Percentiles rank a stretch among this genome's conserved stretches.
These are phyloP conservation scores for Rhinophrynus dorsalis DNA, from an alignment of 2,797 vertebrate species.

Conservation along the genomic window DNA sequence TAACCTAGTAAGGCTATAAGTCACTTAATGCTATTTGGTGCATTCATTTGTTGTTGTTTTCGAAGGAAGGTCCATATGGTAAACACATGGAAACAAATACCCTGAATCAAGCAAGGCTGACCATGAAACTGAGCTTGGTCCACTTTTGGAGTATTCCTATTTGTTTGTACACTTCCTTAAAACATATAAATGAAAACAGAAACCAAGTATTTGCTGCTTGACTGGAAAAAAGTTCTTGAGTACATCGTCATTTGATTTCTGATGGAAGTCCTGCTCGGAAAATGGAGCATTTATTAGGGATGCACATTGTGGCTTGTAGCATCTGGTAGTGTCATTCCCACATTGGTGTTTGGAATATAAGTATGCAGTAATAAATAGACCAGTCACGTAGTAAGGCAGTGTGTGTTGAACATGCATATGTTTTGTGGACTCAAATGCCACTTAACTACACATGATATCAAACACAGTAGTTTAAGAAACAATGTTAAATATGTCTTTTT, in stretches of 20 bases:
- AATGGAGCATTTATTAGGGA: conserved; percentile 59
- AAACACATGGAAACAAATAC: conserved; percentile 56
- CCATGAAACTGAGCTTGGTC: conserved; percentile 54
- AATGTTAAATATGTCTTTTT: conserved; percentile 65
- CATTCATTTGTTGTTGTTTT: conserved; percentile 49
- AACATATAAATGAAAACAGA: conserved; percentile 60
- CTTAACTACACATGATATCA: conserved; percentile 73
- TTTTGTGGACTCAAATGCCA: conserved; percentile 78
- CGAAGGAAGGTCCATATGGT: conserved; percentile 56
- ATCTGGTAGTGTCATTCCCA: conserved; percentile 68
- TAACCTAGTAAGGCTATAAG: conserved; percentile 71
- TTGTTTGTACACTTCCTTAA: conserved; percentile 21
- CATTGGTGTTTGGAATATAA: conserved; percentile 64
- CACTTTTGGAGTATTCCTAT: conserved; percentile 48
- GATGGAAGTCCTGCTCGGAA: conserved; percentile 61
- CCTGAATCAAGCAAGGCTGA: conserved; percentile 57
- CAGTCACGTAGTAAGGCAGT: conserved; percentile 90
- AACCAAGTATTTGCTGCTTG: conserved; percentile 54
- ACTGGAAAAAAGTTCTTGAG: conserved; percentile 55
- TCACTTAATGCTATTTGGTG: conserved; percentile 65
- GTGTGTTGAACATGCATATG: conserved; percentile 82
- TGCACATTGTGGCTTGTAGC: conserved; percentile 66
- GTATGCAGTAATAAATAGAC: conserved; percentile 92
- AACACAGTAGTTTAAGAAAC: conserved; percentile 82
- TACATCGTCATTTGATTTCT: conserved; percentile 61